These are phyloP conservation scores for Polylopha cassiicola DNA, from an alignment of 2,888 invertebrate species.

Conservation along the genomic window DNA sequence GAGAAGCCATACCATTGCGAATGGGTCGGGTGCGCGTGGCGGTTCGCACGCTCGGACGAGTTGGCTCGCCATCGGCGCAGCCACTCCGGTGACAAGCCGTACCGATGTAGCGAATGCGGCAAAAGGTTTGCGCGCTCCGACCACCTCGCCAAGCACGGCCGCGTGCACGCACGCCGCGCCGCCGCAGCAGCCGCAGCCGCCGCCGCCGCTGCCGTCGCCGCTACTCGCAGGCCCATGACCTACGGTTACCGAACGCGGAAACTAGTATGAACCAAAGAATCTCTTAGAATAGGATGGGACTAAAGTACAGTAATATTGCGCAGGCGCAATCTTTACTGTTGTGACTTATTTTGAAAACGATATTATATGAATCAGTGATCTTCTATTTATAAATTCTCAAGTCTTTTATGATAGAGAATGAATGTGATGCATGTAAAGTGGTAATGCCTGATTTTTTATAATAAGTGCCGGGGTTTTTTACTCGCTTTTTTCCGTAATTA, in stretches of 20 bases:
- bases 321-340: slow-evolving; percentile 12
- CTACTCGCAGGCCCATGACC: slow-evolving; percentile 12
- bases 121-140: slow-evolving; percentile 96
- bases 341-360: not conserved
- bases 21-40: slow-evolving; percentile 91
- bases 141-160: slow-evolving; percentile 94
- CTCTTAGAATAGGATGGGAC: slow-evolving; percentile 11
- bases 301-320: slow-evolving; percentile 8
- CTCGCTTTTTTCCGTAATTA: too few species aligned
- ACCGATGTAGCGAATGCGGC: slow-evolving; percentile 90
- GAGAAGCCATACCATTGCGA: slow-evolving; percentile 85
- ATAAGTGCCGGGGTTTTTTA: too few species aligned
- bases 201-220: slow-evolving; percentile 31
- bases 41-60: slow-evolving; percentile 96
- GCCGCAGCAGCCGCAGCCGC: slow-evolving; percentile 53
- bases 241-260: slow-evolving; percentile 40
- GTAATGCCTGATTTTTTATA: too few species aligned
- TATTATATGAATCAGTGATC: not conserved
- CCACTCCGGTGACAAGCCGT: slow-evolving; percentile 97
- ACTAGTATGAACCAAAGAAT: slow-evolving; percentile 39
- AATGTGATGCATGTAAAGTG: too few species aligned
- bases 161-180: slow-evolving; percentile 84
- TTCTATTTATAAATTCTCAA: slow-evolving; percentile 2
- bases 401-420: too few species aligned
- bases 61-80: slow-evolving; percentile 93